Base-by-base conservation (phyloP, 37 sponge, comb jelly and placozoan genomes). In the Halisarca cf. caerulea region DNA sequence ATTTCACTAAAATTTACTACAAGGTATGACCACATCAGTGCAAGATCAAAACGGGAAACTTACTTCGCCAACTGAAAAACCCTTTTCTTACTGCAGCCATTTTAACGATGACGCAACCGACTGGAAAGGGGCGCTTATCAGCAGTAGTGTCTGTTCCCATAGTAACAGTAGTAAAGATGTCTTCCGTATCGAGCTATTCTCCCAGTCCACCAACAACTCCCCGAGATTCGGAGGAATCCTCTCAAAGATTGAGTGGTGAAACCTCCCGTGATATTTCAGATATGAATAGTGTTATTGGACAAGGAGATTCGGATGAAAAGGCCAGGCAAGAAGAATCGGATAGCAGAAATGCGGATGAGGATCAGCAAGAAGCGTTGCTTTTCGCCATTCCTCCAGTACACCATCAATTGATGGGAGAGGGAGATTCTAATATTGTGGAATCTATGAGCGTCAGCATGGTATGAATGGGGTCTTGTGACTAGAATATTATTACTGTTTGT, bases 141-240 rank as follows among this genome's bases (percentile, higher is more conserved):
- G n/a, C n/a, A 55, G 17, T 55, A 44, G 45, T 74, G 24, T 37
- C 14, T 37, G 77, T 74, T 74, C 41, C 77, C 36, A 74, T 42
- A 7, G 77, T 24, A 74, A 74, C 77, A 34, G 2, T 1, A 74
- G 71, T 41, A 5, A 74, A 74, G 24, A 74, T 74, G 77, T 74
- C 77, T 41, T 74, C 77, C 77, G 21, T 40, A 1, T 20, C 33
- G 20, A 37, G n/a, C 42, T 17, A 37, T 71, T 38, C 42, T 23
- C 77, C 77, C 17, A 74, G 77, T 24, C 77, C 25, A 4, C 77
- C 77, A 17, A 36, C 77, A 5, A 74, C 77, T 74, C 77, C 77
- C 15, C 1, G 40, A 21, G 77, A 74, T 24, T 74, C 77, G 18
- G 77, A 40, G n/a, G 25, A 44, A 41, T 43, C 11, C 0, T 74